Conservation (phyloP, 2,888 invertebrate genomes). For the Drymonia ruficornis region DNA sequence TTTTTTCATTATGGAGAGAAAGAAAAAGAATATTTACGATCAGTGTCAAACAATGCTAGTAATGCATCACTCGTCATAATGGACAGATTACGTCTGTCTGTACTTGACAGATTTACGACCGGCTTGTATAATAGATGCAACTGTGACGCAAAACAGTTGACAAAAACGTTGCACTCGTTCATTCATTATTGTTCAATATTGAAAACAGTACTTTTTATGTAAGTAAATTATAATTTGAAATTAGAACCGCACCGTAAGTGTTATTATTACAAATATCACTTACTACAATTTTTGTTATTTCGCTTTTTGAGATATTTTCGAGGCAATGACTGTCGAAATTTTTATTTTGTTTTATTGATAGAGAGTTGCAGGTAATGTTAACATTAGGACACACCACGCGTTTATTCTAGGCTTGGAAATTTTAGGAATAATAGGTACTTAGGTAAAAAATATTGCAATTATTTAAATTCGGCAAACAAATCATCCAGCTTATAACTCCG, state of each 20-base stretch:
- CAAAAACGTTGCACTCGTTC: slow-evolving; percentile 37
- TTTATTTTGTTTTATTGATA: no score
- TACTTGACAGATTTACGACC: slow-evolving; percentile 73
- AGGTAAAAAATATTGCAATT: no score
- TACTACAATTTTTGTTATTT: no score
- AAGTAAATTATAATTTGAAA: slow-evolving; percentile 32
- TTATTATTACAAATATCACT: no score
- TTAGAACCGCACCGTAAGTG: slow-evolving; percentile 14
- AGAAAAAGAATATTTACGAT: slow-evolving; percentile 64
- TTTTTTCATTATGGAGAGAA: slow-evolving; percentile 32
- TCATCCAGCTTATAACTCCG: slow-evolving; percentile 9
- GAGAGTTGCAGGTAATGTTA: no score
- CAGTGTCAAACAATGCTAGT: slow-evolving; percentile 67
- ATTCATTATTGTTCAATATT: slow-evolving; percentile 15
- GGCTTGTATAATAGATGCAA: slow-evolving; percentile 65
- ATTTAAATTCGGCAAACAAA: slow-evolving; percentile 2
- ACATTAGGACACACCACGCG: no score
- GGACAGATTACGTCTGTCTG: slow-evolving; percentile 73
- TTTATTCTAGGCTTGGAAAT: no score
- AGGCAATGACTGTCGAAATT: no score
- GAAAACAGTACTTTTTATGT: slow-evolving; percentile 23
- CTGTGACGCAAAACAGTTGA: slow-evolving; percentile 28
- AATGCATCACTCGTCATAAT: slow-evolving; percentile 82
- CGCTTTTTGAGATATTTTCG: no score
- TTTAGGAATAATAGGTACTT: no score